Evolutionary conservation across 2,888 invertebrate genomes (phyloP).

Genomic region (Abrostola tripartita): DNA sequence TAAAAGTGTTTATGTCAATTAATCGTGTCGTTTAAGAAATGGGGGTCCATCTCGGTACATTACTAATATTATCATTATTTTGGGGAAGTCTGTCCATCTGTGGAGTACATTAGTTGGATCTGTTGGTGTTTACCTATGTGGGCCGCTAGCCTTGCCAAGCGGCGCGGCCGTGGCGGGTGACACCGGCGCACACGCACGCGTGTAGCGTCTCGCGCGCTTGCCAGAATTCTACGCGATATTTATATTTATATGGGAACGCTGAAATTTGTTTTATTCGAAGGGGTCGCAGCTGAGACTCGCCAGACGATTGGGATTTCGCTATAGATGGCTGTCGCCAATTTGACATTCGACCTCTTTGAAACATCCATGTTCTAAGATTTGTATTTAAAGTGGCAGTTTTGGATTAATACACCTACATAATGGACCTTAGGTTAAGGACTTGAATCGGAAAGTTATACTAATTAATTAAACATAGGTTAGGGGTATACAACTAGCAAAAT

Average conservation of each 20-base stretch:
- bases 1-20: too few relatives aligned
- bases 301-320: conserved; percentile 26
- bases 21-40: too few relatives aligned
- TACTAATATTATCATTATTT: conserved; percentile 17
- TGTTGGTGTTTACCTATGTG: conserved; percentile 54
- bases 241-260: conserved; percentile 50
- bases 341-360: neutral
- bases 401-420: too few relatives aligned
- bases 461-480: too few relatives aligned
- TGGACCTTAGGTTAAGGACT: too few relatives aligned
- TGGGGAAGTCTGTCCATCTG: conserved; percentile 39
- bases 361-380: neutral
- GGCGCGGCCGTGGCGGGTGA: conserved; percentile 58
- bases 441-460: too few relatives aligned
- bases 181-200: conserved; percentile 53
- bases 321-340: conserved; percentile 14
- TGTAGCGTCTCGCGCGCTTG: conserved; percentile 51
- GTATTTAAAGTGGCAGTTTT: neutral
- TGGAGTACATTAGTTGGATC: conserved; percentile 35
- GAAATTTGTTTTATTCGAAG: conserved; percentile 46
- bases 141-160: conserved; percentile 62
- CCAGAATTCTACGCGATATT: conserved; percentile 54
- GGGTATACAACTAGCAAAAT: too few relatives aligned
- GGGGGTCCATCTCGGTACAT: too few relatives aligned
- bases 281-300: conserved; percentile 24